Conservation (phyloP, 2,797 vertebrate genomes). For the Macrochelys suwanniensis region DNA sequence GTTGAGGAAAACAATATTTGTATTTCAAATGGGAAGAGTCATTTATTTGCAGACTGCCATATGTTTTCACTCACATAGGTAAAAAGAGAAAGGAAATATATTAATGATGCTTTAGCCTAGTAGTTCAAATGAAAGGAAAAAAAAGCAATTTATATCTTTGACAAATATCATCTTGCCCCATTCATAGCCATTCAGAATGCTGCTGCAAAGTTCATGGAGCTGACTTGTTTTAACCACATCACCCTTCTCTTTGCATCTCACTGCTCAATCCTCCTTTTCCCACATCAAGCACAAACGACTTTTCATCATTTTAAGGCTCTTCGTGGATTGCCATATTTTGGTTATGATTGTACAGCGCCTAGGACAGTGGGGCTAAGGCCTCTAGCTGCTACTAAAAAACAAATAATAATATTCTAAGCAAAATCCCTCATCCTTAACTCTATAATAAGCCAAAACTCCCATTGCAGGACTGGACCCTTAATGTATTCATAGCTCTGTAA, state of each 20-base stretch:
- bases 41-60: not conserved
- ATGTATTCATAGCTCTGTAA: not conserved
- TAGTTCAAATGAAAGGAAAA: not conserved
- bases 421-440: not conserved
- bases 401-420: not conserved
- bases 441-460: not conserved
- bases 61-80: not conserved
- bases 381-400: not conserved
- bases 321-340: not conserved
- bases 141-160: not conserved
- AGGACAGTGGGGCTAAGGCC: not conserved
- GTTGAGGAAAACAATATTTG: not conserved
- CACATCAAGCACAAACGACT: not conserved
- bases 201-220: rapidly evolving
- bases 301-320: not conserved
- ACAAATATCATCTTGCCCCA: not conserved
- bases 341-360: not conserved
- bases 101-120: conserved; percentile 2
- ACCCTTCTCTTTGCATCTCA: not conserved
- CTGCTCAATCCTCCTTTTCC: not conserved
- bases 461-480: not conserved
- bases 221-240: not conserved
- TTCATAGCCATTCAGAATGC: not conserved
- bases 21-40: conserved; percentile 15
- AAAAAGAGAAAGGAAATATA: not conserved